These are phyloP conservation scores for Latrodectus geometricus DNA, from an alignment of 1,140 invertebrate genomes.

Conservation along the genomic window DNA sequence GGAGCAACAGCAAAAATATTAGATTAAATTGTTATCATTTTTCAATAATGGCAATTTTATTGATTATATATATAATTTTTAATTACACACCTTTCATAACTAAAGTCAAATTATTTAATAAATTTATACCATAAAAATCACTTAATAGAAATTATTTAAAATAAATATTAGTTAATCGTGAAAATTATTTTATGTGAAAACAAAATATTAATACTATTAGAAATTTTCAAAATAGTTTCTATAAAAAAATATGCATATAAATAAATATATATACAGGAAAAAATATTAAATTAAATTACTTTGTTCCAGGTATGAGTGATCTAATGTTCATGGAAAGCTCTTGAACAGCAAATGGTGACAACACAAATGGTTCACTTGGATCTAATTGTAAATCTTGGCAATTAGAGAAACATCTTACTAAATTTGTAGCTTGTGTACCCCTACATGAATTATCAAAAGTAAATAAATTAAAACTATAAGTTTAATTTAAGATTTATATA, in stretches of 20 bases:
- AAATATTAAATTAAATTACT: constrained; percentile 17
- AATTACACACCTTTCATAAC: too few relatives aligned
- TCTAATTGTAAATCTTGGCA: constrained; percentile 33
- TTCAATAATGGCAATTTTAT: too few relatives aligned
- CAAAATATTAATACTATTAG: too few relatives aligned
- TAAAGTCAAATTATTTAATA: too few relatives aligned
- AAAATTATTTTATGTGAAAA: too few relatives aligned
- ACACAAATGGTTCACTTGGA: constrained; percentile 38
- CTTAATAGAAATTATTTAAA: too few relatives aligned
- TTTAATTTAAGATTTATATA: neutral
- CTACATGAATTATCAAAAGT: neutral
- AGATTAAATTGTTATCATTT: too few relatives aligned
- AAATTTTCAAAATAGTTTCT: neutral
- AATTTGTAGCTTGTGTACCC: constrained; percentile 47
- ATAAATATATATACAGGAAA: neutral
- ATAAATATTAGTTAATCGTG: too few relatives aligned
- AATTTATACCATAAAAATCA: too few relatives aligned
- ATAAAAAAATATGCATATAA: neutral
- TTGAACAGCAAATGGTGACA: constrained; percentile 55
- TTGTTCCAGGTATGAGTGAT: constrained; percentile 43
- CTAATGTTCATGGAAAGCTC: constrained; percentile 44
- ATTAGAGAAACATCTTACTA: constrained; percentile 42
- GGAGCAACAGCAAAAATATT: too few relatives aligned
- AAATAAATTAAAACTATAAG: too few relatives aligned
- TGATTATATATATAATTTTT: too few relatives aligned